Conservation (phyloP, 2,113 vertebrate genomes). For the Labeo rohita region DNA sequence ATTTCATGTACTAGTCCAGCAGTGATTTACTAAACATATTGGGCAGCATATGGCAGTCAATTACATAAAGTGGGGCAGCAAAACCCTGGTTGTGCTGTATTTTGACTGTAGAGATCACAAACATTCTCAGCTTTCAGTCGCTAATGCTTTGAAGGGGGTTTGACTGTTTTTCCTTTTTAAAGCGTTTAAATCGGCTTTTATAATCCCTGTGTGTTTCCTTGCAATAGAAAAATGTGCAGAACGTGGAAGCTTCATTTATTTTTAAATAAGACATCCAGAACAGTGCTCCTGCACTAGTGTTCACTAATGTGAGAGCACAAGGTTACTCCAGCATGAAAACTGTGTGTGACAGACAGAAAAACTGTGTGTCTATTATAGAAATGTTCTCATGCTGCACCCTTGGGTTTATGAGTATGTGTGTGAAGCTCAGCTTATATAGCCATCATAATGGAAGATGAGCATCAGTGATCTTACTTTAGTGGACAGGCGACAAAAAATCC, state of each 20-base stretch:
- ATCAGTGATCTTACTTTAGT: neutral
- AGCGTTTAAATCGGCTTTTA: neutral
- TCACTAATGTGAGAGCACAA: constrained; percentile 64
- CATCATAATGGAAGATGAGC: neutral
- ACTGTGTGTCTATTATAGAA: neutral
- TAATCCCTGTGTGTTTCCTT: neutral
- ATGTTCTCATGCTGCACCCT: neutral
- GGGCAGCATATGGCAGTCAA: constrained; percentile 42
- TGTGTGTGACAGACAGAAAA: constrained; percentile 41
- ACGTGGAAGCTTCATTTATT: constrained; percentile 61
- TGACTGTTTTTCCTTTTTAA: neutral
- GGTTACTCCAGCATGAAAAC: constrained; percentile 74
- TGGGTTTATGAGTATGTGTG: constrained; percentile 18
- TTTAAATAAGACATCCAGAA: constrained; percentile 60
- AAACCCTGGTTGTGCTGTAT: neutral
- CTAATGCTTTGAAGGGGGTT: neutral
- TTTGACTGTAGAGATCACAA: constrained; percentile 23
- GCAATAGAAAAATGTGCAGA: constrained; percentile 4
- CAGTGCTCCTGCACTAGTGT: constrained; percentile 60
- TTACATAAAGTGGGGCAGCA: constrained; percentile 45
- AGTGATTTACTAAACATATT: constrained; percentile 37
- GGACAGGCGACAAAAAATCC: neutral
- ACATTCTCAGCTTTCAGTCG: constrained; percentile 17
- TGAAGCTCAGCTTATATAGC: neutral
- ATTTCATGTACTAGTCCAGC: neutral